A percentile compares a stretch with the other conserved stretches of the same genome.
Evolutionary conservation across 1,140 invertebrate species (phyloP).

Genomic region (Heliconius himera): DNA sequence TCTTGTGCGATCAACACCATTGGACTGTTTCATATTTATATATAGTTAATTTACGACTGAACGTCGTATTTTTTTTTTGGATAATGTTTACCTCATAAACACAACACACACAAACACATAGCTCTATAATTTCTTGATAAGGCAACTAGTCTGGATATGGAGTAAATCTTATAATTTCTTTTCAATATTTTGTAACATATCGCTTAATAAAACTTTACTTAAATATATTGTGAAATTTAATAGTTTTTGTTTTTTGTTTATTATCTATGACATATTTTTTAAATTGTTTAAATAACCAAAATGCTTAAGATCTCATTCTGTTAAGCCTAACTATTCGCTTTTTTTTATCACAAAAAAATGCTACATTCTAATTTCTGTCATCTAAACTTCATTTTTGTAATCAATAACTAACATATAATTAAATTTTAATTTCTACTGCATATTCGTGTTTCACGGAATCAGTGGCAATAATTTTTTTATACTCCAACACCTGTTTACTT

Average conservation of each 20-base stretch:
- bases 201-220: too few species aligned
- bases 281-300: too few species aligned
- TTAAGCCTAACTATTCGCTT: not conserved
- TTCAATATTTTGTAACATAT: too few species aligned
- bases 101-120: too few species aligned
- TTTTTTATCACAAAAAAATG: not conserved
- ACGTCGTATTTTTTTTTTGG: too few species aligned
- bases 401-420: slow-evolving; percentile 1
- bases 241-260: too few species aligned
- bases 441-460: not conserved
- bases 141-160: too few species aligned
- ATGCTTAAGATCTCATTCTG: not conserved
- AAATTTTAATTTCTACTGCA: not conserved
- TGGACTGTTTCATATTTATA: not conserved
- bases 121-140: too few species aligned
- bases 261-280: too few species aligned
- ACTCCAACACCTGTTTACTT: not conserved
- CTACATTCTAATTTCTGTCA: not conserved
- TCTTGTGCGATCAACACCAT: not conserved
- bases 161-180: too few species aligned
- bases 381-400: not conserved
- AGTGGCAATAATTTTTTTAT: not conserved
- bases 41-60: not conserved
- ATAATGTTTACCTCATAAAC: too few species aligned
- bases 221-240: too few species aligned